These are phyloP conservation scores for Eubasilissa regina DNA, from an alignment of 1,140 invertebrate genomes.

Conservation along the genomic window DNA sequence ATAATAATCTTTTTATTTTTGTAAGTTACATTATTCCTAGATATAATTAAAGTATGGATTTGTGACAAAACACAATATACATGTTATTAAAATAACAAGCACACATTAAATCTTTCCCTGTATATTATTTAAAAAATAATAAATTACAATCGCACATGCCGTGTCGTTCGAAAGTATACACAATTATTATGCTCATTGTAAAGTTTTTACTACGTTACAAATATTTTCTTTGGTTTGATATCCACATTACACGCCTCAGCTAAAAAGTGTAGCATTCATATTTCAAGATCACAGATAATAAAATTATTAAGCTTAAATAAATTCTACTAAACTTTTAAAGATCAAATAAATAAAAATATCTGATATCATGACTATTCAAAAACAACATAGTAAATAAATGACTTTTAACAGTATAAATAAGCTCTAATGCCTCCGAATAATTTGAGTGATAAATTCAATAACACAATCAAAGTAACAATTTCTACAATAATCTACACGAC, in stretches of 20 bases:
- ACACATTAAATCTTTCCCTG: slow-evolving; percentile 28
- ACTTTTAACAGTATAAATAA: slow-evolving; percentile 11
- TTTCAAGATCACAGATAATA: slow-evolving; percentile 41
- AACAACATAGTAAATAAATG: neutral
- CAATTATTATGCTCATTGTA: neutral
- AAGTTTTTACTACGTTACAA: neutral
- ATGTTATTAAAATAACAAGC: neutral
- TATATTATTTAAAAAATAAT: slow-evolving; percentile 14
- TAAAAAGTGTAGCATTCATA: neutral
- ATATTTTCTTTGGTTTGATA: neutral
- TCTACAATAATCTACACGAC: slow-evolving; percentile 34
- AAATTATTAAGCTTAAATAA: slow-evolving; percentile 23
- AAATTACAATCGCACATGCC: slow-evolving; percentile 13
- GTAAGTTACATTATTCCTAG: neutral
- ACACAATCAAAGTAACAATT: neutral
- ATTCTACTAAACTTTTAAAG: neutral
- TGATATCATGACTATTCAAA: neutral
- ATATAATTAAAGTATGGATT: neutral
- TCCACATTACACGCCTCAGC: neutral
- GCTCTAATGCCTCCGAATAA: neutral
- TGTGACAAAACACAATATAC: neutral
- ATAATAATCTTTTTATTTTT: no score
- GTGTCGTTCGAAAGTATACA: slow-evolving; percentile 24
- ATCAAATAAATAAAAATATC: slow-evolving; percentile 1
- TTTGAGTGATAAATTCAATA: neutral